Evolutionary conservation across 1,140 invertebrate species (phyloP).

Genomic region (Ectropis grisescens): DNA sequence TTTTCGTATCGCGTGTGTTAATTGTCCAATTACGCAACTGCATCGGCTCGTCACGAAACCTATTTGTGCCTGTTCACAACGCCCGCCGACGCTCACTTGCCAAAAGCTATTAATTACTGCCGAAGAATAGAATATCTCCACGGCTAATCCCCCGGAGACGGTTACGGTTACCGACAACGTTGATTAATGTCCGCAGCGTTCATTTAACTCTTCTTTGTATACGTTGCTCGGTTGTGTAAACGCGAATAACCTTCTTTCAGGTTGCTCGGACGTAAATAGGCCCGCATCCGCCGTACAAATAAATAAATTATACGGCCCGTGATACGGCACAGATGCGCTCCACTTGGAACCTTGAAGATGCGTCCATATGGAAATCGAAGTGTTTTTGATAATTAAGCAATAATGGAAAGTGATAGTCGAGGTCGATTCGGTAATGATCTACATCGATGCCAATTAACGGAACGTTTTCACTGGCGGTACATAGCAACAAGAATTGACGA

Average conservation of each 20-base stretch:
- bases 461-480: conserved; percentile 14
- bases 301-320: conserved; percentile 32
- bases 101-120: conserved; percentile 67
- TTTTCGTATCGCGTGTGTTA: conserved; percentile 33
- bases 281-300: conserved; percentile 35
- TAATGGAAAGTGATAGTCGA: conserved; percentile 17
- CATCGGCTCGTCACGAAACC: conserved; percentile 39
- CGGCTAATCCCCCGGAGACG: conserved; percentile 58
- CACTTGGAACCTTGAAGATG: conserved; percentile 20
- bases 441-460: conserved; percentile 14
- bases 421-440: conserved; percentile 5
- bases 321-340: conserved; percentile 28
- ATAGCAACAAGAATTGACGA: conserved; percentile 13
- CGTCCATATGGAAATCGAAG: conserved; percentile 2
- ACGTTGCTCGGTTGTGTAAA: conserved; percentile 33
- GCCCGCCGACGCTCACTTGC: conserved; percentile 49
- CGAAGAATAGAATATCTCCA: conserved; percentile 63
- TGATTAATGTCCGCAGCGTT: conserved; percentile 58
- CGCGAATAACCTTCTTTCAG: conserved; percentile 50
- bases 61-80: conserved; percentile 32
- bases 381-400: conserved; percentile 15
- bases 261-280: conserved; percentile 34
- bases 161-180: conserved; percentile 60
- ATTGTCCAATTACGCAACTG: conserved; percentile 51
- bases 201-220: conserved; percentile 45